These are phyloP conservation scores for Cephus pulcher DNA, from an alignment of 2,888 invertebrate species.

Conservation along the genomic window DNA sequence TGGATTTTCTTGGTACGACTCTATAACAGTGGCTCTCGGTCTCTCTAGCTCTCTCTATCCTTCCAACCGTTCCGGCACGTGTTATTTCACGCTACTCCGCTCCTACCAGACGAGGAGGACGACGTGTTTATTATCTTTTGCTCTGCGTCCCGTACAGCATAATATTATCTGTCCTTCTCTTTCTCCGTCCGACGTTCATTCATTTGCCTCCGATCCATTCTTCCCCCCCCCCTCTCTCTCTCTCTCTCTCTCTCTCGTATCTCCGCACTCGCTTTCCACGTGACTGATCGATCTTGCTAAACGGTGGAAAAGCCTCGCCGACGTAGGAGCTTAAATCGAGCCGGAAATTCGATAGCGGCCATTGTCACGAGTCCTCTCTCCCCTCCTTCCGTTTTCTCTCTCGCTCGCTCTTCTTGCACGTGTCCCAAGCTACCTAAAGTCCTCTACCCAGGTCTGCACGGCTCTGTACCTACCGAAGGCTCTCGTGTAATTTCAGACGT, in stretches of 20 bases:
- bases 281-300: conserved; percentile 42
- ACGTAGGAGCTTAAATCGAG: conserved; percentile 31
- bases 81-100: not conserved
- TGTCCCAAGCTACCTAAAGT: no score
- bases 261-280: conserved; percentile 28
- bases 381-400: no score
- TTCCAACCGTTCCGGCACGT: conserved; percentile 7
- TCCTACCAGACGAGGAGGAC: not conserved
- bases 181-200: not conserved
- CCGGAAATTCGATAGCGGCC: conserved; percentile 44
- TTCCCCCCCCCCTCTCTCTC: conserved; percentile 19
- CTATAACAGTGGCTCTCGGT: conserved; percentile 11
- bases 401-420: no score
- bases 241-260: conserved; percentile 15
- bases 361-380: no score
- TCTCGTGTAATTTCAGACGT: no score
- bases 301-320: conserved; percentile 12
- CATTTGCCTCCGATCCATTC: not conserved
- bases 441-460: no score
- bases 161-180: no score
- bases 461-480: no score
- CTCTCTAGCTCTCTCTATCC: not conserved
- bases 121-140: not conserved
- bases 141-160: no score
- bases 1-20: conserved; percentile 10